phyloP scores from a whole-genome alignment of 2,113 vertebrate species.

The Leptobrachium leishanense region DNA sequence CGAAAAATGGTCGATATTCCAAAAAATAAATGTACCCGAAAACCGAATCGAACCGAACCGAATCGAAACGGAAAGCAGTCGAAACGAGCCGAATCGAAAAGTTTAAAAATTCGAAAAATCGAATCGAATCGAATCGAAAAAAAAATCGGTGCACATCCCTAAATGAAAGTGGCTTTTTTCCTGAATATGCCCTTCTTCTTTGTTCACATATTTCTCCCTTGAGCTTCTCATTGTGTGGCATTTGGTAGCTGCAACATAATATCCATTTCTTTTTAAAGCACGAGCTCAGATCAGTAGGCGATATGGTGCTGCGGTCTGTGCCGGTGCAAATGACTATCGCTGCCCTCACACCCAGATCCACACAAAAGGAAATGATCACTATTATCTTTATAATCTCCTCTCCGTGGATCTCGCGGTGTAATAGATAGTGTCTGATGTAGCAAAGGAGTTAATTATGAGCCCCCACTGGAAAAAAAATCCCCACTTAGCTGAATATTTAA shows the following conservation, averaged over 20 bases:
- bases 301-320: conserved; percentile 18
- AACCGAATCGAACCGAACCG: too few species aligned
- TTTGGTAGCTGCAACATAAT: neutral
- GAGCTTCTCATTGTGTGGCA: too few species aligned
- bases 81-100: too few species aligned
- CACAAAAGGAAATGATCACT: conserved; percentile 42
- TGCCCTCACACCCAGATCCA: conserved; percentile 25
- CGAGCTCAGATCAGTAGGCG: neutral
- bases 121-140: too few species aligned
- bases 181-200: too few species aligned
- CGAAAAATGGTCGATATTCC: too few species aligned
- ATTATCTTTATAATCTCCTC: conserved; percentile 44
- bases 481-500: conserved; percentile 47
- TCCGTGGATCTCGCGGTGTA: conserved; percentile 30
- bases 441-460: conserved; percentile 44
- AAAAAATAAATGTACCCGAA: too few species aligned
- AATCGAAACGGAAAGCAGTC: too few species aligned
- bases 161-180: too few species aligned
- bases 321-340: conserved; percentile 12
- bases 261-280: neutral
- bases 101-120: too few species aligned
- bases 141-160: too few species aligned
- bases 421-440: conserved; percentile 40
- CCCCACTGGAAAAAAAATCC: conserved; percentile 39
- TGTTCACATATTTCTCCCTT: too few species aligned